Percentiles rank a stretch among this genome's conserved stretches.
Evolutionary conservation across 2,113 vertebrate genomes (phyloP).

Genomic region (Oenanthe melanoleuca): DNA sequence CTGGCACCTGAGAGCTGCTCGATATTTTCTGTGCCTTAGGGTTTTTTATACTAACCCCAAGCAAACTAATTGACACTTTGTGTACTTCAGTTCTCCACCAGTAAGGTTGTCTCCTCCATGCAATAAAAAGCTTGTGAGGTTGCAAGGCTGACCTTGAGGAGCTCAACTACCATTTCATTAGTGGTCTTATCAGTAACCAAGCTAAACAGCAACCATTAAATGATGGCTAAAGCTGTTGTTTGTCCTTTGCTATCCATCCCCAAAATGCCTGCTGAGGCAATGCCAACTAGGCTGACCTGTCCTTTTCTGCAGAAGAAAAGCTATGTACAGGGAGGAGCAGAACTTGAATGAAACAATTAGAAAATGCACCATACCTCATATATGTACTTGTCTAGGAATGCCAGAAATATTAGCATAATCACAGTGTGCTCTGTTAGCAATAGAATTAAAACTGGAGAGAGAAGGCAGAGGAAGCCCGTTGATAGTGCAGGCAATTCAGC

Average conservation of each 20-base stretch:
- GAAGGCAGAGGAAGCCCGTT: conserved; percentile 17
- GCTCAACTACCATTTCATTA: neutral
- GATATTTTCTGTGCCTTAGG: neutral
- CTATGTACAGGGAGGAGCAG: neutral
- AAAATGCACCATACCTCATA: conserved; percentile 41
- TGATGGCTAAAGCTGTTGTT: neutral
- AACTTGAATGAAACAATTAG: conserved; percentile 50
- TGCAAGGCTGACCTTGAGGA: neutral
- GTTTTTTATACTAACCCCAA: neutral
- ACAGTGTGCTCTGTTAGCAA: conserved; percentile 63
- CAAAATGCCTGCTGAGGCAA: neutral
- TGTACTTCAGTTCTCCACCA: neutral
- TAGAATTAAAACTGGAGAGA: conserved; percentile 48
- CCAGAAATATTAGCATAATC: conserved; percentile 73
- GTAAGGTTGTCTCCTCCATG: accelerated
- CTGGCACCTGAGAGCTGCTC: neutral
- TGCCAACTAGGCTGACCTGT: conserved; percentile 13
- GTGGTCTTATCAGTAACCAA: neutral
- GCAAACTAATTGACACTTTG: neutral
- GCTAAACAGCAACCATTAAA: neutral
- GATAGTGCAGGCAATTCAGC: conserved; percentile 44
- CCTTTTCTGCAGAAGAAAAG: neutral
- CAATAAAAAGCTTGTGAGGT: neutral
- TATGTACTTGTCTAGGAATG: conserved; percentile 54
- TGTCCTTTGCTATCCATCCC: neutral